These are phyloP conservation scores for Timandra comae DNA, from an alignment of 2,888 invertebrate species.

Conservation along the genomic window DNA sequence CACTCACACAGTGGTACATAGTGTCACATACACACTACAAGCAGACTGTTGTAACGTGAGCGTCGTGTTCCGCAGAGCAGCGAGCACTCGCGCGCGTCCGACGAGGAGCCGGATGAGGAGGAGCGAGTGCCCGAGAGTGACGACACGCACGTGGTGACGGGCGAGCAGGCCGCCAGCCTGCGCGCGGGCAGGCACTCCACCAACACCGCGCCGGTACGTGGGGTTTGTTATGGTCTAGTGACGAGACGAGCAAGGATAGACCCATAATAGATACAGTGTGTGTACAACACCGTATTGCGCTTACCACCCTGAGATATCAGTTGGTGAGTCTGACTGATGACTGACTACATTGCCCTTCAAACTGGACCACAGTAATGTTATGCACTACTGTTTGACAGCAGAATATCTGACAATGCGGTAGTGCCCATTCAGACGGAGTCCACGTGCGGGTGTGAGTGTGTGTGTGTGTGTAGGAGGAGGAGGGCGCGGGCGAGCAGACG, in stretches of 20 bases:
- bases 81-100: constrained; percentile 13
- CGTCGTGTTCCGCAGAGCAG: background rate
- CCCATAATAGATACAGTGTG: too few species aligned
- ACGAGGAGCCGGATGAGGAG: constrained; percentile 11
- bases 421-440: background rate
- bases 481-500: constrained; percentile 61
- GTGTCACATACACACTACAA: too few species aligned
- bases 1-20: too few species aligned
- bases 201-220: constrained; percentile 47
- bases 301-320: too few species aligned
- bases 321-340: too few species aligned
- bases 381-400: background rate
- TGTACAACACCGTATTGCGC: background rate
- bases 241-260: too few species aligned
- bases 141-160: constrained; percentile 67
- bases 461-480: constrained; percentile 73
- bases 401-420: too few species aligned
- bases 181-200: constrained; percentile 54
- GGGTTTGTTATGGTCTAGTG: too few species aligned
- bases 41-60: too few species aligned
- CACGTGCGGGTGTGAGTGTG: too few species aligned
- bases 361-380: background rate
- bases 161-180: constrained; percentile 35
- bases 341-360: too few species aligned
- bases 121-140: background rate